These are phyloP conservation scores for Neelides folsomi DNA, from an alignment of 2,888 invertebrate species.

Conservation along the genomic window DNA sequence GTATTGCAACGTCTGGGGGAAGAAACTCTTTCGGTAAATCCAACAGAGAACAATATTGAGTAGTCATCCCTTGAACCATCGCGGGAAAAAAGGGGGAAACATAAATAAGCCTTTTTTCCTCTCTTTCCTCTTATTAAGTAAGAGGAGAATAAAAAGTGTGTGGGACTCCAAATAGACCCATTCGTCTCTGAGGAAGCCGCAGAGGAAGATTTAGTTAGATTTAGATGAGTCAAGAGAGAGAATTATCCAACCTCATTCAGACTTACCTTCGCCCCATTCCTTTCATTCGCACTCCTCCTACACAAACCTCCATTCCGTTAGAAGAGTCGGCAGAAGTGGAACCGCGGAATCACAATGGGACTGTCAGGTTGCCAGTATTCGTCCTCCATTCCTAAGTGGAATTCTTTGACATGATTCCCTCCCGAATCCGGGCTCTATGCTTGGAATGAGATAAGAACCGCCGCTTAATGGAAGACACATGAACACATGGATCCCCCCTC, in stretches of 20 bases:
- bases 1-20: too few relatives aligned
- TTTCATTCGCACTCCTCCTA: too few relatives aligned
- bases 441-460: constrained; percentile 1
- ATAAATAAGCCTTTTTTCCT: background rate
- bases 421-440: background rate
- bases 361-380: constrained; percentile 10
- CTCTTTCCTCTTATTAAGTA: background rate
- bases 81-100: too few relatives aligned
- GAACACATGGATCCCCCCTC: background rate
- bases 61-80: too few relatives aligned
- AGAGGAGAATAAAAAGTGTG: background rate
- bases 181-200: background rate
- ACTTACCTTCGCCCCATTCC: background rate
- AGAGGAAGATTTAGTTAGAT: background rate
- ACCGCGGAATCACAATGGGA: constrained; percentile 8
- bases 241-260: background rate
- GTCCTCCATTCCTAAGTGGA: constrained; percentile 4
- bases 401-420: background rate
- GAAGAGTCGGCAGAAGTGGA: constrained; percentile 1
- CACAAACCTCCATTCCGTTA: too few relatives aligned
- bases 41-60: too few relatives aligned
- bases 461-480: too few relatives aligned
- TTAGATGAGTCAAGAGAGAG: background rate
- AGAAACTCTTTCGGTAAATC: too few relatives aligned
- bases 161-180: background rate